Evolutionary conservation across 2,797 vertebrate species (phyloP), one percentile per base, ranked within the genome.

Genomic region (Syncerus caffer): DNA sequence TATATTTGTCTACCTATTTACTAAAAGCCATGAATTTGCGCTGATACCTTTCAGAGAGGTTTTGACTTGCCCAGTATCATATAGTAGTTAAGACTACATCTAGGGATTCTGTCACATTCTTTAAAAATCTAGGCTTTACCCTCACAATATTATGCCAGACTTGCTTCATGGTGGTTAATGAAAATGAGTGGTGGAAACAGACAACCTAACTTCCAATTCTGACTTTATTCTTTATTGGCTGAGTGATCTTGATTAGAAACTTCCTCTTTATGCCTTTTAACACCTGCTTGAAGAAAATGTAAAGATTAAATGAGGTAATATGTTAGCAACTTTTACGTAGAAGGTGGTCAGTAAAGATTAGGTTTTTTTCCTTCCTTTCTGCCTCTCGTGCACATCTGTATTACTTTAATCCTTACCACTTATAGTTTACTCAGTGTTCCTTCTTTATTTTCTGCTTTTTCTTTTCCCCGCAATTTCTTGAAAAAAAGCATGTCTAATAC

Each of bases 241-340:
- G 47, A 82, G 29, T 85, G 29, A 92, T 82, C 15, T 53, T 84
- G 60, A 45, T 90, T 92, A 55, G 85, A 95, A 94, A 58, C 25
- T 25, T 93, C 29, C 9, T 78, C 8, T 88, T 67, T 47, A 25
- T 78, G 16, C 51, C 51, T 92, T 90, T 92, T 83, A 94, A 79
- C 27, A 55, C 47, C 17, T 83, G n/a, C 29, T 79, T 78, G 9
- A 91, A 95, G 29, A 87, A 83, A 90, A 55, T 55, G 29, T 95
- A 67, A 95, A 79, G 34, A 92, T 89, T 92, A 83, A 89, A 86
- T 86, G 87, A 95, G 14, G 25, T 89, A 64, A 38, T 90, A 57
- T 51, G 3, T 96, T 74, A 80, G 85, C 29, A n/a, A 27, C 23
- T 95, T 92, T 95, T 62, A 93, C 10, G 2, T 80, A 74, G 57